Base-by-base conservation (phyloP, 92 coral and sea anemone species). In the Diadumene lineata region DNA sequence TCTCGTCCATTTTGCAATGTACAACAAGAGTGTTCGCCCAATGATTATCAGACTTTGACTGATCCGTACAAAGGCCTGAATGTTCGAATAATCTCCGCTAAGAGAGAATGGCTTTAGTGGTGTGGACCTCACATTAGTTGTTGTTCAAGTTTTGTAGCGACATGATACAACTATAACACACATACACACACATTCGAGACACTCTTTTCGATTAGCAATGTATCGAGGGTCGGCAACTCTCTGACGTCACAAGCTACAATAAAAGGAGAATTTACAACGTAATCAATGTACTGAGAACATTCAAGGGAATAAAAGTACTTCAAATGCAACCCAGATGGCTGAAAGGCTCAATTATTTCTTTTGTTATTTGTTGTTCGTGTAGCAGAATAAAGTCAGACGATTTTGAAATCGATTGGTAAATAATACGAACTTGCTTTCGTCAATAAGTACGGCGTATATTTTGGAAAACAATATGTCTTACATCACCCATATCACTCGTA, bases 1-100 rank as follows among this genome's bases (percentile, higher is more conserved):
- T 73, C 71, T 88, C 82, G 46, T 69, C 75, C 82, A 78, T 78
- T 22, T 78, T 76, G 62, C 64, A 70, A 64, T 15, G n/a, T n/a
- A 32, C 23, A 51, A 17, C 46, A 46, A 31, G 27, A 64, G 55
- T 51, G 61, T 53, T 50, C 31, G 23, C 15, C 56, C 25, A 28
- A 28, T 18, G 33, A 43, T 58, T 43, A 28, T 65, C 56, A 58
- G 67, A 25, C 56, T 38, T 61, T 43, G 63, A 31, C 34, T 17
- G 56, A n/a, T 34, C 66, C 66, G 22, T 27, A 3, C 50, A 56
- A 32, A 31, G 77, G 68, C 82, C 65, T 32, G 64, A 78, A 56
- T 50, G 50, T 60, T 53, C 53, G 56, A 56, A 7, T 26, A 57
- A 22, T 73, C 72, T 78, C 76, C 34, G 23, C 75, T 0, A 56